Conservation (phyloP, 2,888 invertebrate species). For the Blastobasis lacticolella region DNA sequence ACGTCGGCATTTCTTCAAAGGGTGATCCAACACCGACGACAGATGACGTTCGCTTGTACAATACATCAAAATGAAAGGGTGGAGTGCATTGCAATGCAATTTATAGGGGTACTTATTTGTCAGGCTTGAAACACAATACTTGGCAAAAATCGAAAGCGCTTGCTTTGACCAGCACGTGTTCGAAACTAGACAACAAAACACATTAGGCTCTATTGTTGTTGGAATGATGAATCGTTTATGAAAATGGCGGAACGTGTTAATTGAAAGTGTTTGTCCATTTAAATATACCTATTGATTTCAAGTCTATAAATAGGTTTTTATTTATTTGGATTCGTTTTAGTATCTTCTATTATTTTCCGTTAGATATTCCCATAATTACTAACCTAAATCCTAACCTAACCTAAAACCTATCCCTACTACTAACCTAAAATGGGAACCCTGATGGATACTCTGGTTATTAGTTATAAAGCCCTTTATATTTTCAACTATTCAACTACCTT, state of each 20-base stretch:
- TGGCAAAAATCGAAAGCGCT: constrained; percentile 37
- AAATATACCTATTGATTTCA: too few species aligned
- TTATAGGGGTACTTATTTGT: constrained; percentile 59
- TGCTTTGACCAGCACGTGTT: constrained; percentile 47
- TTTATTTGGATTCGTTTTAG: too few species aligned
- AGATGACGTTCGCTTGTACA: constrained; percentile 70
- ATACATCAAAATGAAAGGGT: constrained; percentile 59
- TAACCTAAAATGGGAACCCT: too few species aligned
- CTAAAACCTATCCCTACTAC: too few species aligned
- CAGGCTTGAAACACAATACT: constrained; percentile 60
- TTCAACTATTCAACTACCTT: too few species aligned
- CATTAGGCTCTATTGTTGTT: constrained; percentile 4
- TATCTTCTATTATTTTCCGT: too few species aligned
- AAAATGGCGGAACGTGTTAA: constrained; percentile 1
- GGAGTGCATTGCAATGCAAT: constrained; percentile 66
- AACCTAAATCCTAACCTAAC: too few species aligned
- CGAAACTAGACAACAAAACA: constrained; percentile 18
- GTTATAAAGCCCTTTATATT: too few species aligned
- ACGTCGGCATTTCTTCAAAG: constrained; percentile 61
- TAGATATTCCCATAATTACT: too few species aligned
- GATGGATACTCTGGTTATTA: too few species aligned
- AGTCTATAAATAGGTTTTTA: too few species aligned
- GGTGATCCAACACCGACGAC: constrained; percentile 36
- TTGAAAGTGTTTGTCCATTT: too few species aligned
- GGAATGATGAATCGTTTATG: constrained; percentile 9